These are phyloP conservation scores for Paracentrotus lividus DNA, from an alignment of 53 echinoderm and acorn worm species.

Conservation along the genomic window DNA sequence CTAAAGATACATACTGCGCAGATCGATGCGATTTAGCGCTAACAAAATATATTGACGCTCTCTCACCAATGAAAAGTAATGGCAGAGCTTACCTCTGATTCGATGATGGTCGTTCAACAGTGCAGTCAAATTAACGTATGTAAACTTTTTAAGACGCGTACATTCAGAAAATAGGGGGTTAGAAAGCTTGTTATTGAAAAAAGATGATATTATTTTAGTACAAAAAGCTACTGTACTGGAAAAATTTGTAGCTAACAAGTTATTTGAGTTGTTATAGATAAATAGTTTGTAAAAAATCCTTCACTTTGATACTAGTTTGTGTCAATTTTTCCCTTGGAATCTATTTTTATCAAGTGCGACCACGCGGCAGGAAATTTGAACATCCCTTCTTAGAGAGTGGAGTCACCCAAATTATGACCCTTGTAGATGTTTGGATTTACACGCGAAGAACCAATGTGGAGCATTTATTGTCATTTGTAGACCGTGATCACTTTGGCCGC, in stretches of 20 bases:
- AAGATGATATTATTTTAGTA: not conserved
- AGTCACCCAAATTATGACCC: conserved; percentile 62
- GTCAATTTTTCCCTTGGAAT: not conserved
- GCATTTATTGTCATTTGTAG: conserved; percentile 70
- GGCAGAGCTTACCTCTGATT: conserved; percentile 62
- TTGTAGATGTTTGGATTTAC: conserved; percentile 65
- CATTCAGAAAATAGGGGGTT: conserved; percentile 27
- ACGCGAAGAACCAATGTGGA: conserved; percentile 70
- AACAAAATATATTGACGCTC: conserved; percentile 68
- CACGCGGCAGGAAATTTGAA: not conserved
- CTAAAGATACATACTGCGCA: conserved; percentile 62
- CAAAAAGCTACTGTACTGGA: too few species aligned
- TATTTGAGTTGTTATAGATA: not conserved
- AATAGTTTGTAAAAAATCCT: not conserved
- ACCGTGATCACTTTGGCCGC: conserved; percentile 65
- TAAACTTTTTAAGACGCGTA: conserved; percentile 65
- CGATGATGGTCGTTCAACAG: conserved; percentile 61
- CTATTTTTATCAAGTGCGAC: conserved; percentile 3
- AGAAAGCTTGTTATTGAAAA: not conserved
- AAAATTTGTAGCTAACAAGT: not conserved
- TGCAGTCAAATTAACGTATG: conserved; percentile 69
- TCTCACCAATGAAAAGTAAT: conserved; percentile 60
- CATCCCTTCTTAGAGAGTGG: conserved; percentile 53
- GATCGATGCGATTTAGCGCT: conserved; percentile 52
- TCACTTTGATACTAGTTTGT: too few species aligned